These are phyloP conservation scores for Agelas oroides DNA, from an alignment of 37 sponge, comb jelly and placozoan genomes.

Conservation along the genomic window DNA sequence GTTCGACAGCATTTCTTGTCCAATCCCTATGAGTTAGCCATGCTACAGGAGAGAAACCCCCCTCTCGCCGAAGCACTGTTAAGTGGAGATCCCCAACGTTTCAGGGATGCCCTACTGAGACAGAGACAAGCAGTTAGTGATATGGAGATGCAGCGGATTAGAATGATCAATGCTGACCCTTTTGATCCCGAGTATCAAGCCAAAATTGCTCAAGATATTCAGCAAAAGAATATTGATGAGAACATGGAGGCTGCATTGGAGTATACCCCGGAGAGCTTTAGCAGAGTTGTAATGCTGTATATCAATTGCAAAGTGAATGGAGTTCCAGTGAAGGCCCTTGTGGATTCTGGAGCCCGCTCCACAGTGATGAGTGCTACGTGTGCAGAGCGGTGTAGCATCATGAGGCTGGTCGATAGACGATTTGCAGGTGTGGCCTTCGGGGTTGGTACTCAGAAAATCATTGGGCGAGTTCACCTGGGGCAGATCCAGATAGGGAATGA, in stretches of 20 bases:
- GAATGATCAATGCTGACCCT: constrained; percentile 79
- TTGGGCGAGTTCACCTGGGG: constrained; percentile 91
- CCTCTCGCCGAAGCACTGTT: constrained; percentile 72
- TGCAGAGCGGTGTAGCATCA: constrained; percentile 89
- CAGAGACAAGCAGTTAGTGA: constrained; percentile 41
- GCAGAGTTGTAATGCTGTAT: constrained; percentile 93
- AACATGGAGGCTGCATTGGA: constrained; percentile 89
- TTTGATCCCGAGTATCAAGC: constrained; percentile 75
- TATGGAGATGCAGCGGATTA: constrained; percentile 64
- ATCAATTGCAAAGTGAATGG: constrained; percentile 86
- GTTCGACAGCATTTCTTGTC: constrained; percentile 54
- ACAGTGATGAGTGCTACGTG: constrained; percentile 85
- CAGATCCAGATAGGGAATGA: constrained; percentile 89
- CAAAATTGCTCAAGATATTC: constrained; percentile 79
- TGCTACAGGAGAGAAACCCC: constrained; percentile 69
- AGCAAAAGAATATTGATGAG: constrained; percentile 80
- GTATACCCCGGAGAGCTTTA: constrained; percentile 92
- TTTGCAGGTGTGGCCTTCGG: constrained; percentile 85
- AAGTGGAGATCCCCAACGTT: constrained; percentile 50
- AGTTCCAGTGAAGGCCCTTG: constrained; percentile 84
- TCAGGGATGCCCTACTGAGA: constrained; percentile 34
- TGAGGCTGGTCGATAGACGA: constrained; percentile 88
- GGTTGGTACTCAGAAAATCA: constrained; percentile 90
- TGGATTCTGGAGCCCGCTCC: constrained; percentile 94
- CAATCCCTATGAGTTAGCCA: constrained; percentile 62